Evolutionary conservation across 1,140 invertebrate genomes (phyloP), one percentile per base, ranked within the genome.

Genomic region (Anagrus nilaparvatae): DNA sequence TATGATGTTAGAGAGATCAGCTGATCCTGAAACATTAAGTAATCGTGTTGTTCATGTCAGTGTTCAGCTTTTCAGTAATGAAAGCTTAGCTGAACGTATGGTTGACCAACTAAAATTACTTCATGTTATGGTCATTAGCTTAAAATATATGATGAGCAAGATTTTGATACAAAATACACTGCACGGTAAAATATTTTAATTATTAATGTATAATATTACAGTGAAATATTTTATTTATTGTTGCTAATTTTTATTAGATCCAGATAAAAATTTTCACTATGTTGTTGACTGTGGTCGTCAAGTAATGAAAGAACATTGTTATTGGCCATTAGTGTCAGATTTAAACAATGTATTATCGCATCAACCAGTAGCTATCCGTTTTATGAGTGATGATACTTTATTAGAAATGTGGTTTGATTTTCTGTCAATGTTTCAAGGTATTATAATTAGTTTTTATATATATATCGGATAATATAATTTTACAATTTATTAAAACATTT

Each of bases 291-390:
- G 92, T 62, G 83, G 79, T 10, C 74, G 83, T 47, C 74, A 82
- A 48, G 85, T 95, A 5, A 95, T 97, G 88, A 94, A 91, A 64
- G 88, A 96, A 56, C 94, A 97, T 66, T 95, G 91, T 69, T 97
- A 96, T 67, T 97, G 93, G 93, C 92, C 94, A 9, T 71, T 97
- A 3, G 89, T 97, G 25, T 95, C 90, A 1, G 94, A 98, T 72
- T 77, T 98, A 25, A 97, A 96, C 59, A 97, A 97, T 65, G 84
- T 97, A n/a, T 71, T 98, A 2, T 91, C 89, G 1, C 94, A 97
- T 64, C 75, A 81, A 49, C 84, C 82, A 9, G 87, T 97, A 13
- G 91, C 92, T 1, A 61, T 89, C 43, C 79, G 86, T 52, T 97
- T 97, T 62, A 77, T 97, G 61, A 76, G 78, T 32, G 87, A 97